Percentiles rank a stretch among this genome's conserved stretches.
These are phyloP conservation scores for Aproaerema taeniolella DNA, from an alignment of 2,888 invertebrate genomes.

Conservation along the genomic window DNA sequence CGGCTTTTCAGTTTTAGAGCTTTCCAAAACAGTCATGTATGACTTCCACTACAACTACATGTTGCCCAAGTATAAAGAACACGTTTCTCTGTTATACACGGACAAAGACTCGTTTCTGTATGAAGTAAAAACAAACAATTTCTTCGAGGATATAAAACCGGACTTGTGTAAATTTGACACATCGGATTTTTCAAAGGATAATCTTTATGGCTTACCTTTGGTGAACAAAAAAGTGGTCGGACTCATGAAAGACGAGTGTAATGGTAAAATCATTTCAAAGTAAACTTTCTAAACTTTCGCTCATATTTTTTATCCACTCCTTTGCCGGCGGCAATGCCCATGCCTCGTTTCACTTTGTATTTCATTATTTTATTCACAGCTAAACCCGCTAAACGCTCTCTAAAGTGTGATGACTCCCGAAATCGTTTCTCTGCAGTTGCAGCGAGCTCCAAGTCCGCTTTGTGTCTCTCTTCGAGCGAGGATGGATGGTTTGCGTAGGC, in stretches of 20 bases:
- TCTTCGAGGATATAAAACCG: conserved; percentile 11
- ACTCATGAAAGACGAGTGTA: conserved; percentile 21
- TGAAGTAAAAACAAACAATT: conserved; percentile 10
- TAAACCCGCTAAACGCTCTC: neutral
- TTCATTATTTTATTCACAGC: neutral
- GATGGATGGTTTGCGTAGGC: conserved; percentile 17
- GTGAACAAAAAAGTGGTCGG: conserved; percentile 21
- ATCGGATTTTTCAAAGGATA: neutral
- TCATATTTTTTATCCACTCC: neutral
- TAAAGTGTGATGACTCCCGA: neutral
- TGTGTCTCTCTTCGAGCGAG: conserved; percentile 25
- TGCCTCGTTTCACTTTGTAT: neutral
- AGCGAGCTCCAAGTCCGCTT: conserved; percentile 35
- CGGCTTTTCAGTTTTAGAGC: conserved; percentile 11
- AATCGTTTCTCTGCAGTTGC: conserved; percentile 10
- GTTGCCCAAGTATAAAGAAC: conserved; percentile 1
- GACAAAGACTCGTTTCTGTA: conserved; percentile 18
- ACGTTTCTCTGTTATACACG: conserved; percentile 11
- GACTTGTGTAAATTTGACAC: conserved; percentile 10
- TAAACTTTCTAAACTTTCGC: conserved; percentile 3
- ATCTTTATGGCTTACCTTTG: conserved; percentile 5
- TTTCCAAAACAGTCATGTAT: conserved; percentile 15
- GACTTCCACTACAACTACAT: conserved; percentile 17
- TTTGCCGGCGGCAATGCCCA: neutral
- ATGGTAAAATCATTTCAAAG: conserved; percentile 18